Evolutionary conservation across 92 coral and sea anemone genomes (phyloP), one percentile per base, ranked within the genome.

Genomic region (Ricordea florida): DNA sequence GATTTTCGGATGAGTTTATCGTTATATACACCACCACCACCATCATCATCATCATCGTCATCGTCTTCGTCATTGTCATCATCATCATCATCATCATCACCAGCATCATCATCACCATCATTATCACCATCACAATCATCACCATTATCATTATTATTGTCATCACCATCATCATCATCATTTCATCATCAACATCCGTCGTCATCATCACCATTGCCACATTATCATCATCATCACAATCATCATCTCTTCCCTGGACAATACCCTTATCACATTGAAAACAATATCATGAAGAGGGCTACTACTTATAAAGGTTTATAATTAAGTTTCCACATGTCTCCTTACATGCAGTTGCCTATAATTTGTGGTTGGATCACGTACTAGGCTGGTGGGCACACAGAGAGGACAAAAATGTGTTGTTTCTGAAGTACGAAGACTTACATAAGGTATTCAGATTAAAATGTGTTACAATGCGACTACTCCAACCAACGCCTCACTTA

Each of bases 371-470:
- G 20, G 65, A 58, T 18, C 65, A 58, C 22, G 65, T 58, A 2
- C 44, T 58, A 33, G 65, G 46, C 18, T 58, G 65, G 65, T 34
- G 65, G 46, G 5, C 33, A 18, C 65, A 58, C 45, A 34, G 11
- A 6, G 28, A 47, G 13, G 55, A 47, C 0, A 1, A 10, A 2
- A 47, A 47, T 10, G 27, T 58, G 23, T 18, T 58, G 31, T 58
- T 58, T 58, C 65, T 58, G 6, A 58, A 58, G 26, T 58, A 58
- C 22, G 65, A 58, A 58, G 65, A 58, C 65, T 2, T 58, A 18
- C 33, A 58, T 2, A 58, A 58, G 65, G 65, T 55, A 9, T 44
- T 44, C n/a, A n/a, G 50, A 44, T 9, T 44, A 5, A 42, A 10
- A 3, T 57, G 30, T 57, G n/a, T n/a, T n/a, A n/a, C n/a, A n/a